These are phyloP conservation scores for Busseola fusca DNA, from an alignment of 2,888 invertebrate genomes.

Conservation along the genomic window DNA sequence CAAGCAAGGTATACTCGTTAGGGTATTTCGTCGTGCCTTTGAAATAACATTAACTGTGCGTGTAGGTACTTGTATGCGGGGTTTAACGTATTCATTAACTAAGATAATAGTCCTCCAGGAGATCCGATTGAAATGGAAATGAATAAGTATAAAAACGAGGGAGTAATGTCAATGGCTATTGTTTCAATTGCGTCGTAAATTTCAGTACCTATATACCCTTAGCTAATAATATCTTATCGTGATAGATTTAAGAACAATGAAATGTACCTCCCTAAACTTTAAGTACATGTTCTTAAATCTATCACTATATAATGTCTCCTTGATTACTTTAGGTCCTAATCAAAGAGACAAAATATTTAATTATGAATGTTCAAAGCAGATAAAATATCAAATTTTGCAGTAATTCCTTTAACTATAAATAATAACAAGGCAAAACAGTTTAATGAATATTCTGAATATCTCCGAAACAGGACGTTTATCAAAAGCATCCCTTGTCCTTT, in stretches of 20 bases:
- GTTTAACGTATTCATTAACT: conserved; percentile 74
- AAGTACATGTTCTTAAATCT: no score
- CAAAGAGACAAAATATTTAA: conserved; percentile 11
- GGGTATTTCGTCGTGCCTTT: conserved; percentile 80
- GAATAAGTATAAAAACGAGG: conserved; percentile 43
- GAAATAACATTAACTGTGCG: conserved; percentile 81
- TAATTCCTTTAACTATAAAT: conserved; percentile 21
- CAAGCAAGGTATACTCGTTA: conserved; percentile 83
- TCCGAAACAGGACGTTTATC: conserved; percentile 50
- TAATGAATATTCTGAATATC: conserved; percentile 34
- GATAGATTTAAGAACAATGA: conserved; percentile 2
- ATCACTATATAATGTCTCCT: no score
- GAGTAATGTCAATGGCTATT: conserved; percentile 27
- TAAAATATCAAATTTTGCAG: background rate
- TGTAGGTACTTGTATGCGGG: conserved; percentile 66
- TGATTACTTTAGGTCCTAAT: no score
- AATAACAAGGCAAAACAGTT: conserved; percentile 12
- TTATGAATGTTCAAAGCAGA: background rate
- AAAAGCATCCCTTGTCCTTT: conserved; percentile 54
- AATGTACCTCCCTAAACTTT: no score
- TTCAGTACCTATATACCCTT: conserved; percentile 2
- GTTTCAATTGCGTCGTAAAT: conserved; percentile 34
- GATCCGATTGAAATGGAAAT: conserved; percentile 65
- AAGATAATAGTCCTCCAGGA: conserved; percentile 64
- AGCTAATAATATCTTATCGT: conserved; percentile 36